Evolutionary conservation across 2,113 vertebrate species (phyloP), one percentile per base, ranked within the genome.

Genomic region (Hippocampus mohnikei): DNA sequence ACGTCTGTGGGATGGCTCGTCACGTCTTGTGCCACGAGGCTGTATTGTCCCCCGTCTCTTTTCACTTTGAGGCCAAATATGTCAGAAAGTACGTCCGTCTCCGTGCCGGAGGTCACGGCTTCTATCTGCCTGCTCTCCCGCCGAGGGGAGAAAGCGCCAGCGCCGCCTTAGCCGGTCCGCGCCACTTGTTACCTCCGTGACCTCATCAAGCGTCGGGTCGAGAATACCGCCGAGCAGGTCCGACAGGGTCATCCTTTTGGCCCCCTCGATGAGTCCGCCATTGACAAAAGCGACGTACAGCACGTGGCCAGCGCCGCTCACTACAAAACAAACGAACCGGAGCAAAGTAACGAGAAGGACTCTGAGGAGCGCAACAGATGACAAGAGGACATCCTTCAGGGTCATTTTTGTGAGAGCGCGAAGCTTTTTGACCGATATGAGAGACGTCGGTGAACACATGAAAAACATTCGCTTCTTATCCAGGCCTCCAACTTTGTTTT

Each of bases 131-230:
- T 92, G 16, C 94, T 65, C 74, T 93, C 93, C 0, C 91, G 91
- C 0, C 88, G 75, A 74, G 93, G 93, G 21, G 94, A 76, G 25
- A 88, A 75, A n/a, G 78, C 75, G 71, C 92, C 92, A 18, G 62
- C 81, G 71, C 29, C 89, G 94, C 80, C 90, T 89, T 27, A 89
- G 69, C 87, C 0, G 81, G 88, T 60, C 92, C 92, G 65, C 93
- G 90, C 53, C 84, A 80, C 10, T 93, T 42, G 74, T 72, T 73
- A 70, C 90, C 1, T 91, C 95, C 25, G 90, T 90, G 48, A 96
- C 94, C 76, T 96, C 95, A 68, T 98, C 95, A 72, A 96, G 94
- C 0, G 95, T 98, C 10, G 96, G 96, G 81, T 98, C 96, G 5
- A 92, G 92, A 89, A 96, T 92, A 62, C 95, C 95, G 6, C 93